Conservation (phyloP, 2,888 invertebrate genomes). For the Stictocephala bisonia region DNA sequence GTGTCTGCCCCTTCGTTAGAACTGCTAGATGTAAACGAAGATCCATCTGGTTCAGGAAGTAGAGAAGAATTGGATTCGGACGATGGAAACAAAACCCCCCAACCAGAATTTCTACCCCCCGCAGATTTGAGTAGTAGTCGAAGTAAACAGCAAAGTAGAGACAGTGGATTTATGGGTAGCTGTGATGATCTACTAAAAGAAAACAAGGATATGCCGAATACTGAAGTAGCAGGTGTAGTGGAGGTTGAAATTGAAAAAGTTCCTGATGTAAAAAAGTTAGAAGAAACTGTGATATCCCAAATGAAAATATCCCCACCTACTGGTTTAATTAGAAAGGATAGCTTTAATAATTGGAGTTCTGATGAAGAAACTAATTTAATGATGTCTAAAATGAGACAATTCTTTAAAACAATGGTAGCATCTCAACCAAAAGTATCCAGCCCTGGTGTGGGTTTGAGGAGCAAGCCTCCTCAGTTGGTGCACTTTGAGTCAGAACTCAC, state of each 20-base stretch:
- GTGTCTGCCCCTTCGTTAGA: slow-evolving; percentile 57
- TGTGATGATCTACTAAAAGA: slow-evolving; percentile 86
- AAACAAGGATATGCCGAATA: slow-evolving; percentile 54
- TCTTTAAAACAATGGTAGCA: slow-evolving; percentile 92
- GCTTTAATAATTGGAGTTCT: slow-evolving; percentile 94
- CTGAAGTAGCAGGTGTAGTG: slow-evolving; percentile 10
- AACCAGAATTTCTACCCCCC: slow-evolving; percentile 72
- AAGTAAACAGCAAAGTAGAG: slow-evolving; percentile 84
- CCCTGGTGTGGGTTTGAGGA: slow-evolving; percentile 67
- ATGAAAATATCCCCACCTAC: slow-evolving; percentile 59
- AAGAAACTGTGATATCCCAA: slow-evolving; percentile 47
- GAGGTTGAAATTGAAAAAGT: slow-evolving; percentile 38
- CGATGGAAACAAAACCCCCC: slow-evolving; percentile 75
- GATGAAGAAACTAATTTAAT: slow-evolving; percentile 94
- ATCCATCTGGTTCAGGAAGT: slow-evolving; percentile 38
- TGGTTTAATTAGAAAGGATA: slow-evolving; percentile 83
- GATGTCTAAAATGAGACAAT: slow-evolving; percentile 95
- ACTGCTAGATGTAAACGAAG: slow-evolving; percentile 56
- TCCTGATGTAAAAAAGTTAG: slow-evolving; percentile 34
- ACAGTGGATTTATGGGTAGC: slow-evolving; percentile 90
- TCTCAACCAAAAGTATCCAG: slow-evolving; percentile 65
- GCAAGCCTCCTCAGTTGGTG: slow-evolving; percentile 86
- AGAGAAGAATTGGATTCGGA: slow-evolving; percentile 68
- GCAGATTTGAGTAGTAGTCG: slow-evolving; percentile 64
- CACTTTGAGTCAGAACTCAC: slow-evolving; percentile 92